Evolutionary conservation across 2,888 invertebrate species (phyloP).

Genomic region (Andrena dorsata): DNA sequence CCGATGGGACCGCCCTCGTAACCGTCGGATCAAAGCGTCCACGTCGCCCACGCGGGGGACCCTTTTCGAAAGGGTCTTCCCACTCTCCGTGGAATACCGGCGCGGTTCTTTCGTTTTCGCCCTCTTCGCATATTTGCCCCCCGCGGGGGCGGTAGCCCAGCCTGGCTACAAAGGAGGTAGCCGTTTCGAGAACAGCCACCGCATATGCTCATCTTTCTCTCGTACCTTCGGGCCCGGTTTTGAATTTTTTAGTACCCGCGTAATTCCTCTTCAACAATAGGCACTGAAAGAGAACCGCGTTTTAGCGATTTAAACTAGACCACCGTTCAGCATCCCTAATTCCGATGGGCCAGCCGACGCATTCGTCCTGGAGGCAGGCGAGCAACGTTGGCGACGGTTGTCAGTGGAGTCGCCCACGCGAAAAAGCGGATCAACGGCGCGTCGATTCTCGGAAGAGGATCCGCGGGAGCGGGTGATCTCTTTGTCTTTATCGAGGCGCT

Average conservation of each 20-base stretch:
- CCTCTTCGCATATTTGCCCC: conserved; percentile 70
- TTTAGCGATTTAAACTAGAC: background rate
- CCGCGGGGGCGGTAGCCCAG: conserved; percentile 81
- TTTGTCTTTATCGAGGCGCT: conserved; percentile 55
- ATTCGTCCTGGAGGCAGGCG: background rate
- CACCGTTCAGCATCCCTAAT: background rate
- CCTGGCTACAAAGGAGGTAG: conserved; percentile 71
- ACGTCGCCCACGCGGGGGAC: conserved; percentile 71
- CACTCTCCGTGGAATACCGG: conserved; percentile 44
- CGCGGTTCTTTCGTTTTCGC: conserved; percentile 43
- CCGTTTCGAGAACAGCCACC: conserved; percentile 60
- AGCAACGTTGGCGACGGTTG: conserved; percentile 13
- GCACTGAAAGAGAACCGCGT: no score
- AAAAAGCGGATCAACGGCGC: conserved; percentile 44
- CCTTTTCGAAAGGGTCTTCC: conserved; percentile 60
- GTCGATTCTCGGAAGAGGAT: conserved; percentile 64
- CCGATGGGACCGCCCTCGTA: conserved; percentile 76
- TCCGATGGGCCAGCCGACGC: background rate
- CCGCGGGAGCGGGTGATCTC: conserved; percentile 64
- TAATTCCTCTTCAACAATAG: no score
- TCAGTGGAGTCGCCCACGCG: conserved; percentile 53
- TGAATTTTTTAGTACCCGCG: background rate
- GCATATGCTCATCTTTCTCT: conserved; percentile 25
- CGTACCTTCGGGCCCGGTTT: conserved; percentile 34
- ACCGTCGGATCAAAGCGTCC: conserved; percentile 78